Conservation (phyloP, 2,797 vertebrate genomes). For the Alfaro cultratus region DNA sequence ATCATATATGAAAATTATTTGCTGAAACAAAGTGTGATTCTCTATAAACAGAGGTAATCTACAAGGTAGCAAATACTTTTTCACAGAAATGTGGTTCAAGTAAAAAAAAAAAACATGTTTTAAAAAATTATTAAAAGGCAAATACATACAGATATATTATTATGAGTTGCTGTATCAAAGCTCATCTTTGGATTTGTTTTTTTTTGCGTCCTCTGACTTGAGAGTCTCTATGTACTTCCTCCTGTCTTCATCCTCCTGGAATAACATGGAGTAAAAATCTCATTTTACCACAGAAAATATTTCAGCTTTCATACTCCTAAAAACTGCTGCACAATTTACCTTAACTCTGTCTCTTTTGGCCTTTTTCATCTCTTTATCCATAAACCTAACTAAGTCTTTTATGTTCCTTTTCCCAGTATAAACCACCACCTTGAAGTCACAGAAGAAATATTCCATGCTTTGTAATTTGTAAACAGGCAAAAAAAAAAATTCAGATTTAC, state of each 20-base stretch:
- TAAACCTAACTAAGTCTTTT: conserved; percentile 84
- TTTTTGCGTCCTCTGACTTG: conserved; percentile 64
- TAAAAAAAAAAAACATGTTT: conserved; percentile 18
- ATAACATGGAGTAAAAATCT: conserved; percentile 34
- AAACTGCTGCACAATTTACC: conserved; percentile 42
- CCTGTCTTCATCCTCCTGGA: conserved; percentile 73
- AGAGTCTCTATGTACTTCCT: conserved; percentile 62
- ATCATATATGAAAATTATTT: neutral
- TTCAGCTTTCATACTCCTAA: conserved; percentile 8
- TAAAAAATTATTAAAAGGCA: conserved; percentile 4
- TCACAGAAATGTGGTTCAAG: neutral
- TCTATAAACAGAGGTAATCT: too few relatives aligned
- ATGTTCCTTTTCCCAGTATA: conserved; percentile 83
- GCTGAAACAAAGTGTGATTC: neutral
- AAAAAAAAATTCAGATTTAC: too few relatives aligned
- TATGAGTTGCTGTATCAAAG: conserved; percentile 52
- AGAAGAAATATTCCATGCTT: conserved; percentile 9
- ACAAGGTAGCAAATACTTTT: neutral
- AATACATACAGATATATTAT: neutral
- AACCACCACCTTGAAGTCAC: conserved; percentile 79
- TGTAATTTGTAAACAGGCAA: neutral
- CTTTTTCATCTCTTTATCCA: conserved; percentile 82
- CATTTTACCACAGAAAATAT: conserved; percentile 41
- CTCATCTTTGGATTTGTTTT: conserved; percentile 62
- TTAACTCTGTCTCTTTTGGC: conserved; percentile 76